Base-by-base conservation (phyloP, 2,888 invertebrate genomes). In the Erynnis tages region DNA sequence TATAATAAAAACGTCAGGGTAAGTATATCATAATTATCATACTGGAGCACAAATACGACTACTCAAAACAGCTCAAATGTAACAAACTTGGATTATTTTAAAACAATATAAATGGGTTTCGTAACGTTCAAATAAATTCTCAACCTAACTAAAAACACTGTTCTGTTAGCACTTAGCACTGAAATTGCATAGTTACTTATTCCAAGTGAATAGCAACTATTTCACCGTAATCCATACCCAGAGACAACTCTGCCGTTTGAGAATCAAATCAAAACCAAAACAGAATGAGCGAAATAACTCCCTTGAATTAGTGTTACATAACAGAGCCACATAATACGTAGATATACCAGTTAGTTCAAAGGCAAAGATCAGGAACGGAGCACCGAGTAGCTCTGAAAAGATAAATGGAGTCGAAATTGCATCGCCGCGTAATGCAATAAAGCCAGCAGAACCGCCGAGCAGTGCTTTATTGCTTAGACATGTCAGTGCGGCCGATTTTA, bases 341-440 rank as follows among this genome's bases (percentile, higher is more conserved):
- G 10, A 10, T 27, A 37, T 17, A 44, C 21, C 21, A 47, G 34
- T 35, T 46, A 46, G 48, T 48, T 48, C 48, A 48, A 48, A 48
- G 48, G 48, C 40, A 48, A 48, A 58, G 54, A 56, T 60, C 59
- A 58, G 69, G 68, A 75, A 67, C 66, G 64, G 65, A 75, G 67
- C 69, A 69, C 70, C 71, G 71, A 82, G 78, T 76, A 73, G 71
- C 75, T 72, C 68, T 63, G 67, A 71, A 78, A 80, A 86, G 84
- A 86, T 88, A 81, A 87, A 88, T 87, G 81, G 81, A 74, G 76
- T 76, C 79, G 79, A 84, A 87, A 87, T 87, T 85, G 84, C 86
- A 85, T 79, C 72, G 79, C 78, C 70, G 73, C 72, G 76, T 67
- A 73, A 75, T 76, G 82, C 79, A 85, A 81, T 86, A 83, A 83